Conservation (phyloP, 2,888 invertebrate genomes). For the Parnassius mnemosyne region DNA sequence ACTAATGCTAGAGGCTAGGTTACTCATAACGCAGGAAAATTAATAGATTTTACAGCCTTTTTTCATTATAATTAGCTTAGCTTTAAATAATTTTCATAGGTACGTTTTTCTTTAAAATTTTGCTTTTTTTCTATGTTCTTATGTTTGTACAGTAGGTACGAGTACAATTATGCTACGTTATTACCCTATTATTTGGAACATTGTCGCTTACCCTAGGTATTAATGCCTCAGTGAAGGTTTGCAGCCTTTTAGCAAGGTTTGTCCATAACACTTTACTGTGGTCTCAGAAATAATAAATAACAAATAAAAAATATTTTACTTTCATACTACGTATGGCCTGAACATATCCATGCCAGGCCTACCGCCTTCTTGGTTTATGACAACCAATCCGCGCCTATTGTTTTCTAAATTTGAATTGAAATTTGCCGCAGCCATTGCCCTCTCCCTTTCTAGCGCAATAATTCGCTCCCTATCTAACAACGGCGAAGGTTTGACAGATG, state of each 20-base stretch:
- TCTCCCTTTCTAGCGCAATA: conserved; percentile 69
- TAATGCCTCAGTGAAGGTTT: not conserved
- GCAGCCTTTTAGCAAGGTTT: conserved; percentile 15
- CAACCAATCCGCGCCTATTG: conserved; percentile 68
- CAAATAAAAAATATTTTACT: conserved; percentile 57
- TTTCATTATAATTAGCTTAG: no score
- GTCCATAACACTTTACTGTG: conserved; percentile 28
- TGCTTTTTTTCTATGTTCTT: no score
- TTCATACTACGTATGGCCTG: conserved; percentile 78
- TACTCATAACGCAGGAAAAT: no score
- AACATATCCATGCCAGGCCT: conserved; percentile 71
- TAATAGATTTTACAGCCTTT: no score
- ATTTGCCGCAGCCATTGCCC: conserved; percentile 74
- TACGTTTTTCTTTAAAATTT: no score
- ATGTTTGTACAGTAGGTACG: no score
- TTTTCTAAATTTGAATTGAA: conserved; percentile 77
- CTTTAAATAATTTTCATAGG: no score
- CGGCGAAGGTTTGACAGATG: conserved; percentile 71
- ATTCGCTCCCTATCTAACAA: conserved; percentile 75
- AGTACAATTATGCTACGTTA: no score
- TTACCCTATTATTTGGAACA: no score
- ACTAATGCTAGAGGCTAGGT: no score
- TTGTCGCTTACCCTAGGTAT: no score
- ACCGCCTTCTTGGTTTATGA: conserved; percentile 71
- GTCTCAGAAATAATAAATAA: conserved; percentile 31